Conservation (phyloP, 1,140 invertebrate species). For the Tetragnatha versicolor region DNA sequence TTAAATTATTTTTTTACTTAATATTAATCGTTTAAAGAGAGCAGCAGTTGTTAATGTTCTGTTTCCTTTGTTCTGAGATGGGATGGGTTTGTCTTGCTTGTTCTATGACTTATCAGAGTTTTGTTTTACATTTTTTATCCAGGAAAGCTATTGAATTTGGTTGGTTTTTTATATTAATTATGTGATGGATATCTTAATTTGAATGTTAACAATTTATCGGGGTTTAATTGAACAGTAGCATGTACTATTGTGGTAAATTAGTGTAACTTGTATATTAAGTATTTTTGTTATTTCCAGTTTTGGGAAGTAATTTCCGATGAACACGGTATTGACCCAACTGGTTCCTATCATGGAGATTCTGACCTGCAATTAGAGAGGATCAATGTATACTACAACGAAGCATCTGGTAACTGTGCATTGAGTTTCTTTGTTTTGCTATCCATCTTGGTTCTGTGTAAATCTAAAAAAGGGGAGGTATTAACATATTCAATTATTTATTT, state of each 20-base stretch:
- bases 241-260: not conserved
- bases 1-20: not conserved
- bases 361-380: constrained; percentile 87
- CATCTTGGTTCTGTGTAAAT: too few relatives aligned
- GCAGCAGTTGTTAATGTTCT: too few relatives aligned
- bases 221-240: not conserved
- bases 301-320: constrained; percentile 86
- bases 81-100: too few relatives aligned
- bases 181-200: not conserved
- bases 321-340: constrained; percentile 88
- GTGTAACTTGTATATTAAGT: not conserved
- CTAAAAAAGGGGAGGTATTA: too few relatives aligned
- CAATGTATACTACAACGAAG: constrained; percentile 95
- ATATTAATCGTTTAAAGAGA: not conserved
- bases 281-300: constrained; percentile 63
- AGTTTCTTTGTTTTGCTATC: too few relatives aligned
- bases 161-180: not conserved
- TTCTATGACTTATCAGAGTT: not conserved
- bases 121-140: not conserved
- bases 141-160: not conserved
- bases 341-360: constrained; percentile 84
- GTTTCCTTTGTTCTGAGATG: too few relatives aligned
- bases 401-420: constrained; percentile 69
- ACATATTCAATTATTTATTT: too few relatives aligned
- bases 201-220: not conserved